Conservation (phyloP, 2,888 invertebrate species). For the Boloria euphrosyne region DNA sequence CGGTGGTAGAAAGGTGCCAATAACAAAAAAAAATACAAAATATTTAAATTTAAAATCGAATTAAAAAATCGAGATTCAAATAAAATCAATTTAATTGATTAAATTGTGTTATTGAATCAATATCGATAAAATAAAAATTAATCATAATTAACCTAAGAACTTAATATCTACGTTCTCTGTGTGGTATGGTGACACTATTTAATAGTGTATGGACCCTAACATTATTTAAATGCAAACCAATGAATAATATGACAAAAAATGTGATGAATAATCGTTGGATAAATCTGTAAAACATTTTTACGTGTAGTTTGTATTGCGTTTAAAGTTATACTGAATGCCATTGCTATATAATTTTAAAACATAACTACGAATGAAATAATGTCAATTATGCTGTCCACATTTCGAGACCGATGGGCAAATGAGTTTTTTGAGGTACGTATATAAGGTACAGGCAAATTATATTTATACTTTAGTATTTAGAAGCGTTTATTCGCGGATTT, state of each 20-base stretch:
- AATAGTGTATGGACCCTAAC: conserved; percentile 2
- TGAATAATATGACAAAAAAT: not conserved
- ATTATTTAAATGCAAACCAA: conserved; percentile 15
- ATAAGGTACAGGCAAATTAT: too few relatives aligned
- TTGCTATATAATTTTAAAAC: too few relatives aligned
- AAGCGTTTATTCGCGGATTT: conserved; percentile 1
- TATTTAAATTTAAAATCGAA: conserved; percentile 37
- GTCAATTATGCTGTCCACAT: too few relatives aligned
- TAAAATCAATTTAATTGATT: conserved; percentile 43
- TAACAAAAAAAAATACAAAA: conserved; percentile 33
- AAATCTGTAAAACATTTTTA: too few relatives aligned
- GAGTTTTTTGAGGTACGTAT: too few relatives aligned
- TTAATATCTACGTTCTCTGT: conserved; percentile 1
- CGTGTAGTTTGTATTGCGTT: too few relatives aligned
- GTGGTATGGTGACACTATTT: conserved; percentile 13
- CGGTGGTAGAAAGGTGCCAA: conserved; percentile 35
- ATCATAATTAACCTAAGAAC: conserved; percentile 2
- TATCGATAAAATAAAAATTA: conserved; percentile 18
- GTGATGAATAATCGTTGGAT: too few relatives aligned
- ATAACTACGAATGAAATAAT: too few relatives aligned
- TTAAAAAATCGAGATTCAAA: conserved; percentile 48
- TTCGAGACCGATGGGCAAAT: too few relatives aligned
- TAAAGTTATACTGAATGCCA: too few relatives aligned
- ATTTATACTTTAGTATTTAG: too few relatives aligned
- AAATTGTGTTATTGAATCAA: conserved; percentile 40